A percentile compares a stretch with the other conserved stretches of the same genome.
Evolutionary conservation across 2,888 invertebrate genomes (phyloP).

Genomic region (Strigamia transsilvanica): DNA sequence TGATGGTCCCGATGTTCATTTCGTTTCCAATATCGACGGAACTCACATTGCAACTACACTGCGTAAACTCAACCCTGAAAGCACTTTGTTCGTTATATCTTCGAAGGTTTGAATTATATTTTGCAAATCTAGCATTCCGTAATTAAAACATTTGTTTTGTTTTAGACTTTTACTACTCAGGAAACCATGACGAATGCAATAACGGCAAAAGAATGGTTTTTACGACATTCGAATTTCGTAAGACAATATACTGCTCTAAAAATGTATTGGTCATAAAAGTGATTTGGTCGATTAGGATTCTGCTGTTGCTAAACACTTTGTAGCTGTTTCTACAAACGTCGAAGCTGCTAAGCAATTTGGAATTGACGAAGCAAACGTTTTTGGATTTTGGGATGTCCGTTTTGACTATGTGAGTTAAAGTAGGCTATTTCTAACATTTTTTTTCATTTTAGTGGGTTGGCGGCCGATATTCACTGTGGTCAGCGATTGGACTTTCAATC

Average conservation of each 20-base stretch:
- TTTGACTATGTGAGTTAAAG: background rate
- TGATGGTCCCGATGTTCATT: slow-evolving; percentile 86
- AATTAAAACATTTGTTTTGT: background rate
- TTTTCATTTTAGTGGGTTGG: slow-evolving; percentile 82
- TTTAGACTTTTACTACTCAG: slow-evolving; percentile 89
- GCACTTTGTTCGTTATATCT: slow-evolving; percentile 96
- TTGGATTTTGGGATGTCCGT: slow-evolving; percentile 95
- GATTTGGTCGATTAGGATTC: slow-evolving; percentile 61
- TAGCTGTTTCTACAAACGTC: slow-evolving; percentile 95
- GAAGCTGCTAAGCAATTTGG: slow-evolving; percentile 95
- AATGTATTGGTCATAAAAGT: background rate
- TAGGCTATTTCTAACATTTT: background rate
- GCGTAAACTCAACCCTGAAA: slow-evolving; percentile 88
- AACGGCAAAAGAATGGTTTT: slow-evolving; percentile 96
- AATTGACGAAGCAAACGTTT: slow-evolving; percentile 97
- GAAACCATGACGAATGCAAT: slow-evolving; percentile 99
- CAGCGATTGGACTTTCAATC: slow-evolving; percentile 97
- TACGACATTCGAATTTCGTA: slow-evolving; percentile 85
- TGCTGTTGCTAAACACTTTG: slow-evolving; percentile 95
- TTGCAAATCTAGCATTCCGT: background rate
- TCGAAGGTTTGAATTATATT: slow-evolving; percentile 73
- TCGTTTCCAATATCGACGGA: slow-evolving; percentile 99
- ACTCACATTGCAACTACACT: slow-evolving; percentile 95
- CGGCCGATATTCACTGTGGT: slow-evolving; percentile 97
- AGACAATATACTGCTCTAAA: slow-evolving; percentile 62